A percentile compares a stretch with the other conserved stretches of the same genome.
Conservation (phyloP, 2,797 vertebrate genomes). For the Phaenicophaeus curvirostris region DNA sequence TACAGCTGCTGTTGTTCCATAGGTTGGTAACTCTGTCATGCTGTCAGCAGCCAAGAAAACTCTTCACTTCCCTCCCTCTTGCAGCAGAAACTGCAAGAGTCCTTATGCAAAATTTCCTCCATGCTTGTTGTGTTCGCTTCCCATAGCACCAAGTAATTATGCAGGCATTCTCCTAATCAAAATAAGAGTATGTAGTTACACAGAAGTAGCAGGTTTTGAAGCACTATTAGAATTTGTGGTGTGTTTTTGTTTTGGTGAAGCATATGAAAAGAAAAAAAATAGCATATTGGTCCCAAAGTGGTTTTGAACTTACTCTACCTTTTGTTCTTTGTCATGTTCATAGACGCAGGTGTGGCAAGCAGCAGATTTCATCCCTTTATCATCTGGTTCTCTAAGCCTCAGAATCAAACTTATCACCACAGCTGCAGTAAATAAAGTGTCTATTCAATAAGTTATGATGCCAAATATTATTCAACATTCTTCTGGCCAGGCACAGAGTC, state of each 20-base stretch:
- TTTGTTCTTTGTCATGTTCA: slow-evolving; percentile 22
- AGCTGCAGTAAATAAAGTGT: slow-evolving; percentile 76
- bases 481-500: slow-evolving; percentile 54
- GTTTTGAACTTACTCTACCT: slow-evolving; percentile 30
- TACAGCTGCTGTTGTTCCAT: not conserved
- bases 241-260: not conserved
- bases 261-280: slow-evolving; percentile 60
- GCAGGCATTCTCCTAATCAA: not conserved
- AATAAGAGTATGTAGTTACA: not conserved
- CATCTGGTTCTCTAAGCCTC: slow-evolving; percentile 63
- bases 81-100: not conserved
- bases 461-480: slow-evolving; percentile 73
- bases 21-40: not conserved
- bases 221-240: slow-evolving; percentile 46
- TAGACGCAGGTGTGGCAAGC: slow-evolving; percentile 18
- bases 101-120: not conserved
- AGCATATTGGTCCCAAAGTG: not conserved
- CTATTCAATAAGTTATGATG: slow-evolving; percentile 59
- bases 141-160: not conserved
- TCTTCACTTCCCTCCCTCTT: not conserved
- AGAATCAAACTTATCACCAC: slow-evolving; percentile 68
- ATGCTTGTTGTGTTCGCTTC: not conserved
- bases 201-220: slow-evolving; percentile 15
- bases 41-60: not conserved
- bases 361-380: slow-evolving; percentile 44